A percentile compares a stretch with the other conserved stretches of the same genome.
These are phyloP conservation scores for Portunus trituberculatus DNA, from an alignment of 1,140 invertebrate genomes.

Conservation along the genomic window DNA sequence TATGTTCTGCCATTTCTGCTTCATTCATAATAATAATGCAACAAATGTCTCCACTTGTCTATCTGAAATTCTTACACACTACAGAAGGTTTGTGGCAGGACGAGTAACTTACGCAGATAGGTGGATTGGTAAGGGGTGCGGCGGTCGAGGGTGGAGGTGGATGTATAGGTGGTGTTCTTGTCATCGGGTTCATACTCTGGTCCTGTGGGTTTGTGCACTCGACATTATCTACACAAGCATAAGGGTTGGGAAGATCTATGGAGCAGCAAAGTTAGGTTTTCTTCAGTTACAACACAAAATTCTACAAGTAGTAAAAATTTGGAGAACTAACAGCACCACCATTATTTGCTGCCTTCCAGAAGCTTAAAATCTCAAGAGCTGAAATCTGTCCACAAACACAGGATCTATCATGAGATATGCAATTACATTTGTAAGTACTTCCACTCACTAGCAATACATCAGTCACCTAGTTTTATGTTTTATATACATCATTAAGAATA, in stretches of 20 bases:
- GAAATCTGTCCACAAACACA: not conserved
- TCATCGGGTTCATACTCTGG: slow-evolving; percentile 76
- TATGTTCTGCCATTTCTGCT: too few species aligned
- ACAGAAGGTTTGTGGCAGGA: slow-evolving; percentile 7
- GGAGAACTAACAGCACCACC: slow-evolving; percentile 37
- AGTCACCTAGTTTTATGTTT: too few species aligned
- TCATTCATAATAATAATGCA: too few species aligned
- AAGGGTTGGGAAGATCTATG: slow-evolving; percentile 25
- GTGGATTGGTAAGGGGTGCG: slow-evolving; percentile 77
- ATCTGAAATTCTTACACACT: not conserved
- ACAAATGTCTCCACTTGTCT: too few species aligned
- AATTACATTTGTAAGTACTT: too few species aligned
- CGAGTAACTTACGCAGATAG: slow-evolving; percentile 75
- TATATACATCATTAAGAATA: too few species aligned
- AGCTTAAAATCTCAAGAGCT: not conserved
- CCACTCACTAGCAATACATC: too few species aligned
- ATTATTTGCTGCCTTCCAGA: not conserved
- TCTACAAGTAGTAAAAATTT: not conserved
- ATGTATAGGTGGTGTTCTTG: slow-evolving; percentile 77
- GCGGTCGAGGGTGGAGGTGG: slow-evolving; percentile 77
- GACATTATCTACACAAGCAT: slow-evolving; percentile 55
- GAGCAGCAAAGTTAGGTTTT: not conserved
- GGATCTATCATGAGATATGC: too few species aligned
- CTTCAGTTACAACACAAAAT: not conserved
- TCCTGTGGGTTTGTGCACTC: slow-evolving; percentile 64